Evolutionary conservation across 2,888 invertebrate species (phyloP).

Genomic region (Spisula solida): DNA sequence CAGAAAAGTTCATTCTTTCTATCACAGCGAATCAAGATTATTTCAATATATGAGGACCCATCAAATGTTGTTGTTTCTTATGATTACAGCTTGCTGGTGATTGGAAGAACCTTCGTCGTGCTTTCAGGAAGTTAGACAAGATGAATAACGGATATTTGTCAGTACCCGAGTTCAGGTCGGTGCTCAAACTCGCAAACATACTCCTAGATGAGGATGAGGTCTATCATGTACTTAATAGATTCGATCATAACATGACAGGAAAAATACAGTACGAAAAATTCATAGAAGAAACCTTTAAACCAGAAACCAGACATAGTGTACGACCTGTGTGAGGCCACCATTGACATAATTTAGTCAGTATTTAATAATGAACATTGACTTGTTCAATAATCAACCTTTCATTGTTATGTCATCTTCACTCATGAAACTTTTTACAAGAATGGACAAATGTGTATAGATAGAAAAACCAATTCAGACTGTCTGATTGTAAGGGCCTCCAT

Average conservation of each 20-base stretch:
- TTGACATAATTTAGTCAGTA: slow-evolving; percentile 36
- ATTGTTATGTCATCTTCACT: neutral
- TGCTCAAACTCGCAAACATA: slow-evolving; percentile 86
- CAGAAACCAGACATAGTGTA: slow-evolving; percentile 80
- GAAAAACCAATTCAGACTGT: too few relatives aligned
- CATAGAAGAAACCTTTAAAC: slow-evolving; percentile 84
- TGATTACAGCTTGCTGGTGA: slow-evolving; percentile 84
- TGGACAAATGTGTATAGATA: too few relatives aligned
- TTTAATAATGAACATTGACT: neutral
- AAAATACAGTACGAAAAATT: slow-evolving; percentile 85
- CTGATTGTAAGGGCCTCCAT: too few relatives aligned
- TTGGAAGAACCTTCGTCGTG: slow-evolving; percentile 86
- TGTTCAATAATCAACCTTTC: slow-evolving; percentile 4
- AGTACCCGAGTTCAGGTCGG: slow-evolving; percentile 86
- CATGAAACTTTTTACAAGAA: neutral
- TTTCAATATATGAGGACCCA: too few relatives aligned
- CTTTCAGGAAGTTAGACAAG: slow-evolving; percentile 85
- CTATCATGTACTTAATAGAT: slow-evolving; percentile 85
- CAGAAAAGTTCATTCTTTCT: too few relatives aligned
- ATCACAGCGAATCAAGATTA: too few relatives aligned
- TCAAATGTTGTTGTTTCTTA: too few relatives aligned
- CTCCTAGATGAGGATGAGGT: slow-evolving; percentile 86
- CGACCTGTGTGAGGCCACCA: slow-evolving; percentile 56
- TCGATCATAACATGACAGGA: slow-evolving; percentile 86
- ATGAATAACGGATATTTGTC: slow-evolving; percentile 83